These are phyloP conservation scores for Panthera leo DNA, from an alignment of 2,113 vertebrate genomes.

Conservation along the genomic window DNA sequence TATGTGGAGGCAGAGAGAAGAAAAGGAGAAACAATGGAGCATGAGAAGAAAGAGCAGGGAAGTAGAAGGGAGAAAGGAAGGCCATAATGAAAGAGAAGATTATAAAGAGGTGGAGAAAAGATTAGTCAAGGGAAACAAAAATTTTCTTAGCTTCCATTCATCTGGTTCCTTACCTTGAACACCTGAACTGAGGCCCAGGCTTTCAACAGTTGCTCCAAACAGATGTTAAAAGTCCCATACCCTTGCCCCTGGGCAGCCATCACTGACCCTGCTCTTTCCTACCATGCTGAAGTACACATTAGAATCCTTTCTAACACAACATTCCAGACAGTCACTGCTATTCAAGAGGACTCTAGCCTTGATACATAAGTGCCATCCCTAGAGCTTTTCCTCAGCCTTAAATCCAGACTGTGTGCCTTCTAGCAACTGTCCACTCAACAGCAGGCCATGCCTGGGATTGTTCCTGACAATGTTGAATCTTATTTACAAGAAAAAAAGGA, in stretches of 20 bases:
- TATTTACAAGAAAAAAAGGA: conserved; percentile 17
- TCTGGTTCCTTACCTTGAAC: not conserved
- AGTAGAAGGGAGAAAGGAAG: not conserved
- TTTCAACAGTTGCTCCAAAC: not conserved
- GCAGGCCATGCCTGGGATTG: not conserved
- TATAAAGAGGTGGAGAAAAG: not conserved
- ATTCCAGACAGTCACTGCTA: not conserved
- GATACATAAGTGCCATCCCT: not conserved
- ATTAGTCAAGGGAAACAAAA: not conserved
- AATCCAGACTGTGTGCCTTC: not conserved
- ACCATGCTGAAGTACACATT: not conserved
- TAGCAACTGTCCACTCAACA: not conserved
- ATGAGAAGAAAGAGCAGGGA: not conserved
- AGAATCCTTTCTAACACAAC: not conserved
- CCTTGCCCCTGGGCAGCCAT: not conserved
- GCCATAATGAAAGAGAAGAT: not conserved
- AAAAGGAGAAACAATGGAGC: not conserved
- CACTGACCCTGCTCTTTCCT: not conserved
- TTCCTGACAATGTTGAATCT: not conserved
- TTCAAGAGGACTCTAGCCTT: not conserved
- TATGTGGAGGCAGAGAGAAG: not conserved
- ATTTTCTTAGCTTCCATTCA: not conserved
- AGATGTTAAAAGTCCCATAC: not conserved
- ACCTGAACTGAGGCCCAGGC: not conserved
- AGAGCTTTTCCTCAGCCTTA: not conserved